These are phyloP conservation scores for Rhabdophis nuchalis DNA, from an alignment of 2,797 vertebrate species.

Conservation along the genomic window DNA sequence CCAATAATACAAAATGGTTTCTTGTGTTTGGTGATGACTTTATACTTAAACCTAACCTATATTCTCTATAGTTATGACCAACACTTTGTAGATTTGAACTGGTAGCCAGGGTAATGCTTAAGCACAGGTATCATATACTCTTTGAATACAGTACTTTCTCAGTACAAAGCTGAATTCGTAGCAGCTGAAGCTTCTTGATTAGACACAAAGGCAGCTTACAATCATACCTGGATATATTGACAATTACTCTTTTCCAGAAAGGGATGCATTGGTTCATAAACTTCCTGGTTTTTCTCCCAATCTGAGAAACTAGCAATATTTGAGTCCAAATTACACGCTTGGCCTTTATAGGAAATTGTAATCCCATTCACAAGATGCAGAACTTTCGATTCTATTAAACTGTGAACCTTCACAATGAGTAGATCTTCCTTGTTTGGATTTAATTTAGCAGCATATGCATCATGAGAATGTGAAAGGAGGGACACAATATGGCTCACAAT, in stretches of 20 bases:
- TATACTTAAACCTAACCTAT: background rate
- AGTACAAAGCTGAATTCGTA: background rate
- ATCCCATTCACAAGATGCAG: background rate
- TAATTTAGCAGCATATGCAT: background rate
- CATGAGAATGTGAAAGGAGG: background rate
- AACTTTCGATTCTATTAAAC: background rate
- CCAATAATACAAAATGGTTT: background rate
- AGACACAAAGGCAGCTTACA: background rate
- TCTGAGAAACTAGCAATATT: background rate
- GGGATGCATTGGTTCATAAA: background rate
- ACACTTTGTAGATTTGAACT: background rate
- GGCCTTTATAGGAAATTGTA: background rate
- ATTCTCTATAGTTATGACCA: background rate
- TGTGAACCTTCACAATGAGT: background rate
- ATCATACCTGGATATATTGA: background rate
- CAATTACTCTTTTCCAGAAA: background rate
- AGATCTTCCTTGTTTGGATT: background rate
- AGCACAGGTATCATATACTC: background rate
- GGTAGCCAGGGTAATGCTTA: background rate
- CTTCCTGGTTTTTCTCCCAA: background rate
- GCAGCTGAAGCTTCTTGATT: background rate
- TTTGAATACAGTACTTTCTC: background rate
- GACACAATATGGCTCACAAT: background rate
- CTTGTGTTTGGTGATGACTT: background rate
- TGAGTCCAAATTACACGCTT: background rate